Evolutionary conservation across 2,888 invertebrate species (phyloP).

Genomic region (Ichneumoninae sp.): DNA sequence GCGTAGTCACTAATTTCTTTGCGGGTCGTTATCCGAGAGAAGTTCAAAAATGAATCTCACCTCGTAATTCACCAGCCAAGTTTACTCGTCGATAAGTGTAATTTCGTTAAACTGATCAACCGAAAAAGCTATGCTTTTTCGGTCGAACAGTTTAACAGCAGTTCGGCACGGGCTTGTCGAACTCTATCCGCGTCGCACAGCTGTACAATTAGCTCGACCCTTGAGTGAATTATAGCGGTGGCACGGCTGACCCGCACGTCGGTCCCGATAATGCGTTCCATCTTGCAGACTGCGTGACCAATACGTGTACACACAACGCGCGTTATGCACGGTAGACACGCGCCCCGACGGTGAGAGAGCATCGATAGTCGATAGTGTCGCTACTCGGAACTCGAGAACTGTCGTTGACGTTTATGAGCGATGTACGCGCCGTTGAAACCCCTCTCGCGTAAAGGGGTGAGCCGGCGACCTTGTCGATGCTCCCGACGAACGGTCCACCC

Average conservation of each 20-base stretch:
- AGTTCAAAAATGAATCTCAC: neutral
- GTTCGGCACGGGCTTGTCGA: neutral
- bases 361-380: conserved; percentile 67
- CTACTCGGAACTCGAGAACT: conserved; percentile 68
- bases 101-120: too few relatives aligned
- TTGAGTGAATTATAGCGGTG: conserved; percentile 27
- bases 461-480: conserved; percentile 29
- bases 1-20: neutral
- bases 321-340: neutral
- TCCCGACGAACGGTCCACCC: conserved; percentile 18
- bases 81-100: neutral
- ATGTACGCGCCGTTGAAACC: conserved; percentile 76
- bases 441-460: conserved; percentile 12
- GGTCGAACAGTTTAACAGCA: neutral
- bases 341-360: conserved; percentile 13
- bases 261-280: conserved; percentile 24
- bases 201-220: conserved; percentile 18
- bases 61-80: neutral
- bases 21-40: neutral
- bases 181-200: conserved; percentile 11
- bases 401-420: conserved; percentile 84
- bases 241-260: conserved; percentile 25
- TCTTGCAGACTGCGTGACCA: conserved; percentile 11
- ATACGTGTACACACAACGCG: neutral
- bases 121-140: neutral